Base-by-base conservation (phyloP, 1,140 invertebrate genomes). In the Drosophila kepulauana region DNA sequence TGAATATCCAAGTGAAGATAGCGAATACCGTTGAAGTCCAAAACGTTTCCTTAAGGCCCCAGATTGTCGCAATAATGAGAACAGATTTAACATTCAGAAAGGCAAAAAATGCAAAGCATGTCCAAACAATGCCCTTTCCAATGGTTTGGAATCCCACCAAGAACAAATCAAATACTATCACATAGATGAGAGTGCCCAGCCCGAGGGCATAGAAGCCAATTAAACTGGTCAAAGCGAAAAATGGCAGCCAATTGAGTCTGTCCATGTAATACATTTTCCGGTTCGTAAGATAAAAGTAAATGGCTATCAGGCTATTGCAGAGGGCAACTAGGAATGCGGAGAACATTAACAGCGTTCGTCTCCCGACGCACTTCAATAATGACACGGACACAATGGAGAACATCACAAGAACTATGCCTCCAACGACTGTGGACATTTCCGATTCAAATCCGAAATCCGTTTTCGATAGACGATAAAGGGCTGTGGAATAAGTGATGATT, bases 21-120 rank as follows among this genome's bases (percentile, higher is more conserved):
- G 69, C 4, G 93, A 88, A 70, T 96, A 95, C n/a, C 95, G 94
- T 2, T 95, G 78, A 48, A 94, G 92, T 51, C 94, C 94, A 45
- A 25, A 69, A 69, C 1, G 48, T 15, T 6, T 11, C 7, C 5
- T 38, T 5, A 15, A 52, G 13, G 13, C 13, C 15, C 30, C 15
- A 41, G 0, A 8, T 2, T 0, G 6, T 3, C 1, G 49, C 20
- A 8, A 7, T 52, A 5, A 13, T 10, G 3, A 15, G 15, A 45
- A 62, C 25, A 1, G 1, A 13, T 35, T 11, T 35, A 5, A 15
- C 13, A 10, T 5, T 41, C 2, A 57, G 1, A 57, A 41, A 11
- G 1, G 48, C 51, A 8, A 25, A 5, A 3, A 70, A 33, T 2
- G 5, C 49, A 48, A 61, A 61, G 2, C 61, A 41, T 1, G 5